Evolutionary conservation across 2,113 vertebrate genomes (phyloP).

Genomic region (Vicugna pacos): DNA sequence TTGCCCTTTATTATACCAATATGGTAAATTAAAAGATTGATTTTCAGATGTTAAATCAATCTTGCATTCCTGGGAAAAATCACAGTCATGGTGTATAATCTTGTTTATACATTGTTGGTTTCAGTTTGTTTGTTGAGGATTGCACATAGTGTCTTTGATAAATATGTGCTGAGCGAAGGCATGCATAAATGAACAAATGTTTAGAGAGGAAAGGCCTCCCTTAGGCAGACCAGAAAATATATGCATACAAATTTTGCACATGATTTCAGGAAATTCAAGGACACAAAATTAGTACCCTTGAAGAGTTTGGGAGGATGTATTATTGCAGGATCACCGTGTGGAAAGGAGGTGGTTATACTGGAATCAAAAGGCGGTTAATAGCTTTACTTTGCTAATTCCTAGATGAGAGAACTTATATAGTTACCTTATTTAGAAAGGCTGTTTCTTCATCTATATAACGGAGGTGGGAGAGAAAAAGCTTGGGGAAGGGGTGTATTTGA

Average conservation of each 20-base stretch:
- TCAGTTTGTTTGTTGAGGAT: neutral
- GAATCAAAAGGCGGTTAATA: neutral
- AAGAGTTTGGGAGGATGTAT: neutral
- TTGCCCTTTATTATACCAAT: neutral
- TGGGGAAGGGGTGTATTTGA: neutral
- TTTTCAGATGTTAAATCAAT: conserved; percentile 14
- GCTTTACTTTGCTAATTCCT: neutral
- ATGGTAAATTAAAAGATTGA: neutral
- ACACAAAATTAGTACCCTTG: neutral
- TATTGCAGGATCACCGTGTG: neutral
- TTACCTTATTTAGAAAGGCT: neutral
- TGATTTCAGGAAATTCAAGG: neutral
- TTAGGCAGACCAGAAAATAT: neutral
- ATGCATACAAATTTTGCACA: neutral
- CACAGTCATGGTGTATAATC: neutral
- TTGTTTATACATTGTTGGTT: neutral
- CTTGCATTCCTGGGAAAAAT: neutral
- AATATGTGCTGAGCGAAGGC: neutral
- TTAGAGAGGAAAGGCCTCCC: neutral
- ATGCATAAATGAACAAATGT: neutral
- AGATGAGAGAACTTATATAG: neutral
- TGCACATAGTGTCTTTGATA: neutral
- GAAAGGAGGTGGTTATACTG: neutral
- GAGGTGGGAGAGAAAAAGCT: neutral
- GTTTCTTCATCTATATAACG: neutral